phyloP scores from a whole-genome alignment of 2,888 invertebrate genomes.

The Apamea monoglypha region DNA sequence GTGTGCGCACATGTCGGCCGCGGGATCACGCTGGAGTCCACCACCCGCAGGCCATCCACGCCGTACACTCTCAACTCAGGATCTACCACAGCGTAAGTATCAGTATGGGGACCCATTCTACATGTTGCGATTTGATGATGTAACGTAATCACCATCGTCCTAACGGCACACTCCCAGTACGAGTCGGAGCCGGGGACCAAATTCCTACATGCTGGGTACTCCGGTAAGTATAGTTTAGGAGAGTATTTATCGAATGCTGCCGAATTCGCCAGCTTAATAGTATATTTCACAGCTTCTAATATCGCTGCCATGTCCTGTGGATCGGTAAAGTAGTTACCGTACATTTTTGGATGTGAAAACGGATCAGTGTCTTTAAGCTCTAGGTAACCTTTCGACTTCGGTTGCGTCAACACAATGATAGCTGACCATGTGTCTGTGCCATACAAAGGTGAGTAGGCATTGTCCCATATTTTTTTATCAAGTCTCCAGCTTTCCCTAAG shows the following conservation, averaged over 20 bases:
- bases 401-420: conserved; percentile 93
- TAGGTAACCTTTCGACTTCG: conserved; percentile 93
- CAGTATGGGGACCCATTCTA: conserved; percentile 92
- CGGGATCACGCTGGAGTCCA: conserved; percentile 93
- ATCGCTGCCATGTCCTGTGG: conserved; percentile 91
- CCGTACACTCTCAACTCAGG: conserved; percentile 92
- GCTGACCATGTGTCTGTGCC: conserved; percentile 91
- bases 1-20: conserved; percentile 91
- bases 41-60: conserved; percentile 91
- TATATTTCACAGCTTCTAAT: conserved; percentile 91
- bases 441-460: conserved; percentile 89
- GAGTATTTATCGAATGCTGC: conserved; percentile 91
- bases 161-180: conserved; percentile 93
- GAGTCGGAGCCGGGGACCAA: conserved; percentile 89
- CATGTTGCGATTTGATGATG: conserved; percentile 92
- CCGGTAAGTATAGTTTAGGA: conserved; percentile 87
- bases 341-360: conserved; percentile 93
- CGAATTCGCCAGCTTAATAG: conserved; percentile 90
- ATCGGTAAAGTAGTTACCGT: conserved; percentile 94
- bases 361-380: conserved; percentile 94
- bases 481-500: conserved; percentile 90
- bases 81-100: conserved; percentile 92
- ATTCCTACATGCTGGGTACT: conserved; percentile 89
- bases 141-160: conserved; percentile 89
- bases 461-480: conserved; percentile 89